phyloP scores from a whole-genome alignment of 2,888 invertebrate species.

The Cheilosia impressa region DNA sequence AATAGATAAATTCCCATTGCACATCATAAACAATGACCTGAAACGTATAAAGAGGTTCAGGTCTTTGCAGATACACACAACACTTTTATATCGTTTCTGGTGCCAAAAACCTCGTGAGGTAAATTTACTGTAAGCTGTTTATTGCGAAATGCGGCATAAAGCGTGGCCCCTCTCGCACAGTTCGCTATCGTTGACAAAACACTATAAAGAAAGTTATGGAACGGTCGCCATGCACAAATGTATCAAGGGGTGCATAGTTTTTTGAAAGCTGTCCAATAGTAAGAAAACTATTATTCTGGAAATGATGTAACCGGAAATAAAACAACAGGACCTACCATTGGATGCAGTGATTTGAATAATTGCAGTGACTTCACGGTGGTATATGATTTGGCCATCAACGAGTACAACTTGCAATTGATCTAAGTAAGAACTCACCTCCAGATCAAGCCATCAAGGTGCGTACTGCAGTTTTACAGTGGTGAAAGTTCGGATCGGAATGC shows the following conservation, averaged over 20 bases:
- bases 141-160: slow-evolving; percentile 66
- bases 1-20: slow-evolving; percentile 59
- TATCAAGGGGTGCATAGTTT: slow-evolving; percentile 35
- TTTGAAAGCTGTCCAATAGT: slow-evolving; percentile 45
- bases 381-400: too few relatives aligned
- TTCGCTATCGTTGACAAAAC: slow-evolving; percentile 20
- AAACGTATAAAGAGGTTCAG: slow-evolving; percentile 51
- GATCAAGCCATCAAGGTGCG: too few relatives aligned
- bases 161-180: slow-evolving; percentile 21
- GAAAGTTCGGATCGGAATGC: too few relatives aligned
- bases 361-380: too few relatives aligned
- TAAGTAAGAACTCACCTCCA: too few relatives aligned
- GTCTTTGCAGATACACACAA: slow-evolving; percentile 64
- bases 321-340: not conserved
- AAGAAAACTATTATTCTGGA: slow-evolving; percentile 26
- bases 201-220: slow-evolving; percentile 1
- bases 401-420: too few relatives aligned
- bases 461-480: too few relatives aligned
- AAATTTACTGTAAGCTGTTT: slow-evolving; percentile 73
- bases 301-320: slow-evolving; percentile 15
- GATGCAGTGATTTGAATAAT: not conserved
- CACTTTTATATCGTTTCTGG: slow-evolving; percentile 60
- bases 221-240: slow-evolving; percentile 20
- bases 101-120: slow-evolving; percentile 71
- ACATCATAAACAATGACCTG: slow-evolving; percentile 74